A percentile compares a stretch with the other conserved stretches of the same genome.
Conservation (phyloP, 1,140 invertebrate genomes). For the Leguminivora glycinivorella region DNA sequence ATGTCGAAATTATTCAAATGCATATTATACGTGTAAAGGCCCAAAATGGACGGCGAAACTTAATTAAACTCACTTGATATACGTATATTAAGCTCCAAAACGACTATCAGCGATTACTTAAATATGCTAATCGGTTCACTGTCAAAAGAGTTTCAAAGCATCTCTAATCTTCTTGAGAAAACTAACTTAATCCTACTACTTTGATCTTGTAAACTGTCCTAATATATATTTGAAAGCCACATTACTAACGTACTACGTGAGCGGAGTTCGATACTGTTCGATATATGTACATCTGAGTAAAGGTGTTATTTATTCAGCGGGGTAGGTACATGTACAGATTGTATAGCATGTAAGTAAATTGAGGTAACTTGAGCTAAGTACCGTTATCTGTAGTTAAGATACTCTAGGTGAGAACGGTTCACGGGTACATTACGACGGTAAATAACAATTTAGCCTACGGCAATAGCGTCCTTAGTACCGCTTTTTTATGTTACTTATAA, state of each 20-base stretch:
- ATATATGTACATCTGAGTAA: too few relatives aligned
- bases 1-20: slow-evolving; percentile 7
- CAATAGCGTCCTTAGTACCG: too few relatives aligned
- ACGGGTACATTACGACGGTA: too few relatives aligned
- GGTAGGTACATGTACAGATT: background rate
- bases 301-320: background rate
- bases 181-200: too few relatives aligned
- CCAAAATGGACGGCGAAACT: background rate
- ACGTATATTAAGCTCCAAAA: background rate
- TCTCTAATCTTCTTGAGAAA: too few relatives aligned
- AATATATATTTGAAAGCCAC: background rate
- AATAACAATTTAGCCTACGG: too few relatives aligned
- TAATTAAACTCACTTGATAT: background rate
- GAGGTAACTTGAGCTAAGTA: background rate
- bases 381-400: background rate
- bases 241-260: background rate
- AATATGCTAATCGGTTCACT: too few relatives aligned
- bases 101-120: background rate
- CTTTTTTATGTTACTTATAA: too few relatives aligned
- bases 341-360: background rate
- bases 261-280: background rate
- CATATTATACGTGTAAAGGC: background rate
- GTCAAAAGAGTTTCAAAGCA: too few relatives aligned
- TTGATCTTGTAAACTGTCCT: background rate
- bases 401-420: too few relatives aligned